Base-by-base conservation (phyloP, 2,888 invertebrate genomes). In the Priapulus caudatus region DNA sequence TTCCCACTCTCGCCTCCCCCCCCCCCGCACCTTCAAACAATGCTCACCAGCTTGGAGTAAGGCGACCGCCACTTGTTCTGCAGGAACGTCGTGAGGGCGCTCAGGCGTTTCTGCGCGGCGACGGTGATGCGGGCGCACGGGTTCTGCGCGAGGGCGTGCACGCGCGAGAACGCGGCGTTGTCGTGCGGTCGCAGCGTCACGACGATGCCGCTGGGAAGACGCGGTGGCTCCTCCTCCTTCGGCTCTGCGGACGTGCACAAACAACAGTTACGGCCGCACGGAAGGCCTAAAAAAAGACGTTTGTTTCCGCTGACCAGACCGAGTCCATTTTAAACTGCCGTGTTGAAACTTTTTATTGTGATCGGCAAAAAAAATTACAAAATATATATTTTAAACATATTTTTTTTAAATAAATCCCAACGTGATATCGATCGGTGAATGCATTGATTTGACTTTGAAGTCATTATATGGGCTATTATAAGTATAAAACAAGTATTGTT, bases 141-240 rank as follows among this genome's bases (percentile, higher is more conserved):
- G 78, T 93, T 93, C 77, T 91, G 90, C 1, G 91, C 84, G 51
- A 86, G 74, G 4, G 63, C 64, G 56, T 91, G 91, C 23, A 93
- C 89, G 62, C 81, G 80, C 63, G 84, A 78, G 83, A 89, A 91
- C 21, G 88, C 81, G 57, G 75, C 75, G 73, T 84, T 83, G 62
- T 81, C 81, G 54, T 82, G 81, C 20, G 93, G 91, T 54, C 79
- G 78, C 57, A 89, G 74, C 67, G 80, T 78, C 48, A 92, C 79
- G 49, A 78, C 76, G 23, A 90, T 80, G 67, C 85, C 81, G 45
- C 81, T 77, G 20, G 91, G 90, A 55, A 91, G 73, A 64, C 83
- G 82, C 47, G 83, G 63, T 15, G 61, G 77, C 19, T 63, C 62
- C 45, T 60, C 61, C 47, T 57, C 10, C 45, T 45, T 45, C 10